These are phyloP conservation scores for Phacellophora camtschatica DNA, from an alignment of 30 jellyfish, hydroid and myxozoan genomes.

Conservation along the genomic window DNA sequence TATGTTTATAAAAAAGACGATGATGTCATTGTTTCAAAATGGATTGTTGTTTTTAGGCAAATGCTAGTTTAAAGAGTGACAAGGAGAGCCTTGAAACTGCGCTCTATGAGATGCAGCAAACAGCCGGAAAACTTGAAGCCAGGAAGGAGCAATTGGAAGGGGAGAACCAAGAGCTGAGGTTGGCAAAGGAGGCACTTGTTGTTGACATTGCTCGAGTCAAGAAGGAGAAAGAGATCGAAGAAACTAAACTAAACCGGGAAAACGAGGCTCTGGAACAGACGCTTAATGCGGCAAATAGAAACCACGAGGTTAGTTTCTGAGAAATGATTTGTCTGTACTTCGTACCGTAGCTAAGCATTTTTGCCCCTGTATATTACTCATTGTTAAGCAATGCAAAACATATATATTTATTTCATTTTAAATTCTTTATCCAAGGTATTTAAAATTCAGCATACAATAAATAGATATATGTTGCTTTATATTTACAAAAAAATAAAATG, in stretches of 20 bases:
- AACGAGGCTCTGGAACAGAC: constrained; percentile 81
- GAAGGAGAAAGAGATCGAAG: constrained; percentile 89
- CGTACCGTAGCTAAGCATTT: no score
- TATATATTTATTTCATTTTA: no score
- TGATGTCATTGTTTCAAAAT: no score
- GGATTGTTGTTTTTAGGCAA: constrained; percentile 75
- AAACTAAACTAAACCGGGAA: constrained; percentile 71
- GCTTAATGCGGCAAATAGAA: constrained; percentile 68
- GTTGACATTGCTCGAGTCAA: constrained; percentile 88
- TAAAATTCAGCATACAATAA: no score
- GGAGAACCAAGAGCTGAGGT: constrained; percentile 82
- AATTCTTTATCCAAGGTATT: no score
- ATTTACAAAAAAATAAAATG: no score
- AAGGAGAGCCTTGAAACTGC: constrained; percentile 97
- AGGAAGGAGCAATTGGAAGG: constrained; percentile 95
- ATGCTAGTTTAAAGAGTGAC: constrained; percentile 89
- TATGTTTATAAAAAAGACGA: no score
- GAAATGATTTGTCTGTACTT: no score
- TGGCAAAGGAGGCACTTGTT: constrained; percentile 87
- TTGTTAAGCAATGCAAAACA: no score
- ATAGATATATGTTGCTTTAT: no score
- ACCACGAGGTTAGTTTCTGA: constrained; percentile 69
- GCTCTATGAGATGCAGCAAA: constrained; percentile 92
- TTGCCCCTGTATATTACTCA: no score
- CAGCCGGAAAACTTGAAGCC: constrained; percentile 87